Evolutionary conservation across 2,113 vertebrate species (phyloP).

Genomic region (Larimichthys polyactis): DNA sequence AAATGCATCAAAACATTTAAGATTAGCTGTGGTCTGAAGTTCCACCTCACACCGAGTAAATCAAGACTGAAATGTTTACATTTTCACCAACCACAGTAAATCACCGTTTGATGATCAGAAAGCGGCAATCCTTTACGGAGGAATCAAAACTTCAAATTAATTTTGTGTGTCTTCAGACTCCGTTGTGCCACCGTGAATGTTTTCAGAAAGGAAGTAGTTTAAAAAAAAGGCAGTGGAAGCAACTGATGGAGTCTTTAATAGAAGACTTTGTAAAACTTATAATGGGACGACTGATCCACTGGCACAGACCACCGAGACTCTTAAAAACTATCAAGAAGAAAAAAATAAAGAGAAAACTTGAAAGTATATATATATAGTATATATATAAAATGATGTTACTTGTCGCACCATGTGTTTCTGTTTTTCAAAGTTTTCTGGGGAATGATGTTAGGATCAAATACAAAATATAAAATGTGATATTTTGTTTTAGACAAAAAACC

Average conservation of each 20-base stretch:
- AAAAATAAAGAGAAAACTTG: slow-evolving; percentile 55
- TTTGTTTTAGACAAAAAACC: slow-evolving; percentile 56
- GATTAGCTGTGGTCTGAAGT: not conserved
- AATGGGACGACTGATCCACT: slow-evolving; percentile 15
- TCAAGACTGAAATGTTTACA: not conserved
- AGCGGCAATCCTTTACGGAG: slow-evolving; percentile 12
- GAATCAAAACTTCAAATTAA: slow-evolving; percentile 6
- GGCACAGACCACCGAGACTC: slow-evolving; percentile 48
- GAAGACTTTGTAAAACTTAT: slow-evolving; percentile 24
- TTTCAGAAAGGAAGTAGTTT: slow-evolving; percentile 41
- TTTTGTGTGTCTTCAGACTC: slow-evolving; percentile 64
- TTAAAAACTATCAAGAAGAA: slow-evolving; percentile 37
- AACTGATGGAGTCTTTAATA: slow-evolving; percentile 16
- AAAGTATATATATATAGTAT: slow-evolving; percentile 66
- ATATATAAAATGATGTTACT: slow-evolving; percentile 76
- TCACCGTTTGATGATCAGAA: slow-evolving; percentile 48
- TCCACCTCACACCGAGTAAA: not conserved
- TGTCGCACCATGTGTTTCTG: slow-evolving; percentile 80
- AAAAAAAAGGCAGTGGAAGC: slow-evolving; percentile 9
- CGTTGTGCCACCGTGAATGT: slow-evolving; percentile 72
- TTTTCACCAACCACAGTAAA: slow-evolving; percentile 11
- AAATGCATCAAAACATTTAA: not conserved
- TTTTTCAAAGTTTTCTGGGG: slow-evolving; percentile 71
- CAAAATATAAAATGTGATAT: slow-evolving; percentile 60
- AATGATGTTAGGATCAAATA: slow-evolving; percentile 63